phyloP scores from a whole-genome alignment of 2,888 invertebrate genomes.

The Drosophila pullipes region DNA sequence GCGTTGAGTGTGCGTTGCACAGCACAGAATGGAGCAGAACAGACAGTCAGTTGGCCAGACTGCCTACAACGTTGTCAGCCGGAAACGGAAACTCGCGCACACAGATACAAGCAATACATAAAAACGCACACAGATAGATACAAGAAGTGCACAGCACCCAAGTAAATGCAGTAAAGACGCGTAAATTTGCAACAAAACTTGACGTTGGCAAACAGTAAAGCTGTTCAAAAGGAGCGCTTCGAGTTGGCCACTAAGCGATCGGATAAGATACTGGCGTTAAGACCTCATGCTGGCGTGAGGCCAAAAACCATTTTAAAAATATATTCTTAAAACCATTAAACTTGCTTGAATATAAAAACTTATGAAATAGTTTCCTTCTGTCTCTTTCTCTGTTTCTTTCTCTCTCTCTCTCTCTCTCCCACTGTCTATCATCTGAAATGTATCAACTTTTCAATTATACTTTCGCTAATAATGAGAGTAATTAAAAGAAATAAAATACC shows the following conservation, averaged over 20 bases:
- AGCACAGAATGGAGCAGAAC: slow-evolving; percentile 14
- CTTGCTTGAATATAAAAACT: background rate
- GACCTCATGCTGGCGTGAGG: slow-evolving; percentile 5
- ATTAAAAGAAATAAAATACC: slow-evolving; percentile 17
- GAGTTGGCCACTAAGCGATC: slow-evolving; percentile 4
- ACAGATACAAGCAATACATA: slow-evolving; percentile 14
- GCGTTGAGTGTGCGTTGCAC: slow-evolving; percentile 24
- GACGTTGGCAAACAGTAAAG: slow-evolving; percentile 26
- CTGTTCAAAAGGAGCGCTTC: slow-evolving; percentile 4
- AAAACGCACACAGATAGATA: background rate
- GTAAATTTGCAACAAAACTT: slow-evolving; percentile 46
- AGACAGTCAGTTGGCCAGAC: slow-evolving; percentile 21
- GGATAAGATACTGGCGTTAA: background rate
- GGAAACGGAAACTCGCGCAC: slow-evolving; percentile 52
- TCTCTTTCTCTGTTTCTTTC: background rate
- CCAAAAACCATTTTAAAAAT: background rate
- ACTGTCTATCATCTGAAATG: background rate
- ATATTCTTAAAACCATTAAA: background rate
- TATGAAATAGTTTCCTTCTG: background rate
- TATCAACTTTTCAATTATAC: slow-evolving; percentile 26
- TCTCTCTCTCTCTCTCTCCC: background rate
- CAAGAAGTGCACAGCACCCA: slow-evolving; percentile 4
- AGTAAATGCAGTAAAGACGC: slow-evolving; percentile 16
- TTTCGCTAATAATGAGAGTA: slow-evolving; percentile 13
- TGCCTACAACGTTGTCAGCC: slow-evolving; percentile 33